phyloP scores from a whole-genome alignment of 2,797 vertebrate genomes.

The Epinephelus awoara region DNA sequence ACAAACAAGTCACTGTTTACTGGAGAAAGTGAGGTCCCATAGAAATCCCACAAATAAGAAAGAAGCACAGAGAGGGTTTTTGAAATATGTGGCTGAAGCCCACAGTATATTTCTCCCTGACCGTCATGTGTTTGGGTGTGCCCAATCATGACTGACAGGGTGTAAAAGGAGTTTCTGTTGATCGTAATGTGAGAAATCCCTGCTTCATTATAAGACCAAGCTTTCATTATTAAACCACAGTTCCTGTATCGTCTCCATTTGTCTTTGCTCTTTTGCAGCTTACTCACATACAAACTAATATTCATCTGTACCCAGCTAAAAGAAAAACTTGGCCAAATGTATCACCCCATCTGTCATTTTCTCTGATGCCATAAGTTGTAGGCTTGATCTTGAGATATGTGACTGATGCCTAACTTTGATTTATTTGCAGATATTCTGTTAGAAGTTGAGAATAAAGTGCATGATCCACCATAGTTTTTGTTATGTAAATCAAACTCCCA shows the following conservation, averaged over 20 bases:
- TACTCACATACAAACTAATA: slow-evolving; percentile 15
- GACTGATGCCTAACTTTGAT: background rate
- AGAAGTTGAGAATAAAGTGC: background rate
- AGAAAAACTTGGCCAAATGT: slow-evolving; percentile 25
- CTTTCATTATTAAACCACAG: background rate
- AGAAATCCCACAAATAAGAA: background rate
- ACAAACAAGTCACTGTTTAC: background rate
- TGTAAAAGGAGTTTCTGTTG: background rate
- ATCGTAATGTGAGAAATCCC: background rate
- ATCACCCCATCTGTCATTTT: slow-evolving; percentile 24
- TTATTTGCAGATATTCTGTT: background rate
- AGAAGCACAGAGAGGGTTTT: background rate
- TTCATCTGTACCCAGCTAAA: background rate
- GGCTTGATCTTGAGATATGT: slow-evolving; percentile 4
- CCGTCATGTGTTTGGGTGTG: background rate
- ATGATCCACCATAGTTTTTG: background rate
- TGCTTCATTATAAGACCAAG: background rate
- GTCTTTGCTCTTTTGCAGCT: background rate
- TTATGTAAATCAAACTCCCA: background rate
- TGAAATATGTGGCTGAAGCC: background rate
- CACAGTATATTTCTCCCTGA: background rate
- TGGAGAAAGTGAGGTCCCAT: background rate
- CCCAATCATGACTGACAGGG: background rate
- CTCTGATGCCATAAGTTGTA: slow-evolving; percentile 8
- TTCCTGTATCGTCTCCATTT: background rate